These are phyloP conservation scores for Acrossocheilus fasciatus DNA, from an alignment of 2,797 vertebrate genomes.

Conservation along the genomic window DNA sequence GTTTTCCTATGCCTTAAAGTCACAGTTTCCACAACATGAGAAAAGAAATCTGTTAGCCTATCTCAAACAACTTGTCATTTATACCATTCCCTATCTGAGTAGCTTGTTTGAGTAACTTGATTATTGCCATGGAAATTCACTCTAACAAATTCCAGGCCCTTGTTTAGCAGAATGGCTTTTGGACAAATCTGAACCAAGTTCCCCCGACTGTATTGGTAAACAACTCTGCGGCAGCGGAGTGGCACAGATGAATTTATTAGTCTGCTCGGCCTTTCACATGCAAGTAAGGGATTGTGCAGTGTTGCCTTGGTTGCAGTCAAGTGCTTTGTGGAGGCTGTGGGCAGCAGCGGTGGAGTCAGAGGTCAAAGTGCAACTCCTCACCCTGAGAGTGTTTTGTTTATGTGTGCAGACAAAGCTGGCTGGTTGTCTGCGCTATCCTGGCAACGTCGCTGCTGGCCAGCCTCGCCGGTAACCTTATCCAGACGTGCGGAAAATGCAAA, in stretches of 20 bases:
- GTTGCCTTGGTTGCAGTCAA: slow-evolving; percentile 67
- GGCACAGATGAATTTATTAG: slow-evolving; percentile 60
- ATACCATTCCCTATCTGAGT: not conserved
- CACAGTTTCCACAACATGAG: not conserved
- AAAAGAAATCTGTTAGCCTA: slow-evolving; percentile 6
- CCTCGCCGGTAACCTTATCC: slow-evolving; percentile 66
- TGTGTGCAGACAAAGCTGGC: slow-evolving; percentile 72
- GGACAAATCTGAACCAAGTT: slow-evolving; percentile 13
- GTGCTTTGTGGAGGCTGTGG: slow-evolving; percentile 54
- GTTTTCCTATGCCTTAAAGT: not conserved
- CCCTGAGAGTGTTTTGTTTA: slow-evolving; percentile 46
- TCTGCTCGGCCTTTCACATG: slow-evolving; percentile 66
- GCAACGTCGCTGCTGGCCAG: slow-evolving; percentile 69
- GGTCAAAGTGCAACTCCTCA: slow-evolving; percentile 34
- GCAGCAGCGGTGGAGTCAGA: slow-evolving; percentile 40
- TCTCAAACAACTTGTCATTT: slow-evolving; percentile 30
- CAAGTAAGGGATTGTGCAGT: slow-evolving; percentile 65
- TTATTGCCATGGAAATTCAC: slow-evolving; percentile 37
- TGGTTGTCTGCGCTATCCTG: slow-evolving; percentile 67
- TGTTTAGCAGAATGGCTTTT: slow-evolving; percentile 23
- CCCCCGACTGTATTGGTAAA: slow-evolving; percentile 59
- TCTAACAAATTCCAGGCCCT: slow-evolving; percentile 32
- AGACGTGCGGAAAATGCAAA: slow-evolving; percentile 50
- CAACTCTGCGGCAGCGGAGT: slow-evolving; percentile 31
- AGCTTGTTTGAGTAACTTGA: slow-evolving; percentile 4